Evolutionary conservation across 35 echinoderm and acorn worm genomes (phyloP).

Genomic region (Lytechinus pictus): DNA sequence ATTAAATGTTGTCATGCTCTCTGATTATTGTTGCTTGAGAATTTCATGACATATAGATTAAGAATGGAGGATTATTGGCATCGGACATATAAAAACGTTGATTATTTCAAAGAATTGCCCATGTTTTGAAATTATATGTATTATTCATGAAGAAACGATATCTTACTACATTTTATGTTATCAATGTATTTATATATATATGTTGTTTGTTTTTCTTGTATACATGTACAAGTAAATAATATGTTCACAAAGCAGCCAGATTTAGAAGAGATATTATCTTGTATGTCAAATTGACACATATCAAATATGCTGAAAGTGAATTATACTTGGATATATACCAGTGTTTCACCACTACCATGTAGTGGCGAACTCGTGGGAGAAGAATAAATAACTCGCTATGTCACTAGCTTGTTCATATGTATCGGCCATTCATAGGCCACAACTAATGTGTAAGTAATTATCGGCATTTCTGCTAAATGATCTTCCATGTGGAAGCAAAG

Average conservation of each 20-base stretch:
- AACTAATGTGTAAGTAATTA: not conserved
- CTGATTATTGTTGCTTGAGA: too few relatives aligned
- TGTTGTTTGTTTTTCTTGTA: not conserved
- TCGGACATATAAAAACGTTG: too few relatives aligned
- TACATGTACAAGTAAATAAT: not conserved
- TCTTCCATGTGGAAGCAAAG: not conserved
- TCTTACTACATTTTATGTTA: too few relatives aligned
- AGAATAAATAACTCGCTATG: not conserved
- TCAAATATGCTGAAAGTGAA: not conserved
- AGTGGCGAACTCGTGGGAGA: not conserved
- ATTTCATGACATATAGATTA: too few relatives aligned
- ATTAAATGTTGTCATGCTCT: too few relatives aligned
- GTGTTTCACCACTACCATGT: not conserved
- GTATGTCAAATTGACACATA: conserved; percentile 13
- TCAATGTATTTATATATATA: too few relatives aligned
- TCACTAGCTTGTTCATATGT: not conserved
- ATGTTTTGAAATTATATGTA: too few relatives aligned
- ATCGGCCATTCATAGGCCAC: not conserved
- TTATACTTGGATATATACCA: not conserved
- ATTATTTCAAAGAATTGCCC: too few relatives aligned
- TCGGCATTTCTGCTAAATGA: not conserved
- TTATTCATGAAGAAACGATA: too few relatives aligned
- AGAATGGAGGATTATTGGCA: too few relatives aligned
- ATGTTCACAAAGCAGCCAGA: not conserved
- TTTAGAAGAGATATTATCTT: not conserved